A percentile compares a stretch with the other conserved stretches of the same genome.
phyloP scores from a whole-genome alignment of 2,113 vertebrate species.

The Columba livia region DNA sequence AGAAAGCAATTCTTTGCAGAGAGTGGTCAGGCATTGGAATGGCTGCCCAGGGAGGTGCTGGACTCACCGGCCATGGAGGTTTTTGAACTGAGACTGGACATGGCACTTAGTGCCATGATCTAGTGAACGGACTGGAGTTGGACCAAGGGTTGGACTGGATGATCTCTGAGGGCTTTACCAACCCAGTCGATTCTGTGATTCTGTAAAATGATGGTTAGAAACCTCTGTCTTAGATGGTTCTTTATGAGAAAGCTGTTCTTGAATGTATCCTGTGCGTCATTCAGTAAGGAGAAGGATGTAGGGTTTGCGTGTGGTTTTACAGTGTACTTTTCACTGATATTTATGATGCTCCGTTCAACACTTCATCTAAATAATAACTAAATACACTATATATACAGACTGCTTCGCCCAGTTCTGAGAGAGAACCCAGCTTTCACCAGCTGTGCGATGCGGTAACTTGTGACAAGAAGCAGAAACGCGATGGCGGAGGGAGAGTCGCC shows the following conservation, averaged over 20 bases:
- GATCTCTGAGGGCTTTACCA: too few species aligned
- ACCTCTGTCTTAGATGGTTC: neutral
- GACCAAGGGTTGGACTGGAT: too few species aligned
- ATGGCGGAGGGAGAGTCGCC: neutral
- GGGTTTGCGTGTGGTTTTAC: neutral
- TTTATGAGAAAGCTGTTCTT: neutral
- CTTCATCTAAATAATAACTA: neutral
- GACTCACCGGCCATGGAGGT: too few species aligned
- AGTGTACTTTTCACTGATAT: neutral
- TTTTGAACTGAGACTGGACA: too few species aligned
- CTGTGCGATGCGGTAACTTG: neutral
- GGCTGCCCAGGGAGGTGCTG: too few species aligned
- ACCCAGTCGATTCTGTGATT: too few species aligned
- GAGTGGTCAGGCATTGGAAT: too few species aligned
- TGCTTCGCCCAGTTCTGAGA: neutral
- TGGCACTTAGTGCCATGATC: too few species aligned
- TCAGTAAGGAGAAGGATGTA: neutral
- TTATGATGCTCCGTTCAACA: neutral
- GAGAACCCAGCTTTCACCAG: fast-evolving
- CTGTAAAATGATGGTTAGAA: neutral
- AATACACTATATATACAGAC: too few species aligned
- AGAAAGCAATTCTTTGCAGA: too few species aligned
- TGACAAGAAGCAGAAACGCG: neutral
- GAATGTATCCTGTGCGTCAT: neutral
- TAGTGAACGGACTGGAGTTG: too few species aligned